Conservation (phyloP, 2,888 invertebrate genomes). For the Julus scandinavius region DNA sequence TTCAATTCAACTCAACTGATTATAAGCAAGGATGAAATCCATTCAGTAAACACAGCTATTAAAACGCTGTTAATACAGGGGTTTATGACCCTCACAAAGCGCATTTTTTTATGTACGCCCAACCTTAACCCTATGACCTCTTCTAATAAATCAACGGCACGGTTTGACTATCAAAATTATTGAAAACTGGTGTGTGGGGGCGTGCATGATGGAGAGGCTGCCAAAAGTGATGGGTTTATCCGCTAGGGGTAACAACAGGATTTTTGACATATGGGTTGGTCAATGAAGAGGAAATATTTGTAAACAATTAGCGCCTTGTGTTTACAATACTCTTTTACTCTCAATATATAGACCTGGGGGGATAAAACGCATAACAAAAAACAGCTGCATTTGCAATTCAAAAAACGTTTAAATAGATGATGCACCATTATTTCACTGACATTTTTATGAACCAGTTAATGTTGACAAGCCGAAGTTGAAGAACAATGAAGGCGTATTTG, state of each 20-base stretch:
- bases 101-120: neutral
- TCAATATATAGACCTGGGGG: neutral
- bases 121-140: neutral
- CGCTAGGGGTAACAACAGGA: neutral
- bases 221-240: conserved; percentile 33
- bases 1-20: too few relatives aligned
- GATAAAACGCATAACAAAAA: neutral
- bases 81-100: too few relatives aligned
- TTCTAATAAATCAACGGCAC: neutral
- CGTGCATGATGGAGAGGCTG: neutral
- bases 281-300: neutral
- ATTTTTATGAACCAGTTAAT: neutral
- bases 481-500: neutral
- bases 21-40: too few relatives aligned
- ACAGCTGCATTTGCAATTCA: neutral
- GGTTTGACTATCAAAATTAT: neutral
- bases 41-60: too few relatives aligned
- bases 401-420: neutral
- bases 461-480: neutral
- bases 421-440: neutral
- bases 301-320: neutral
- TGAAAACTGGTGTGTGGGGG: neutral
- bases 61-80: too few relatives aligned
- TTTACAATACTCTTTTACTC: neutral
- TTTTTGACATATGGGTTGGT: neutral